phyloP scores from a whole-genome alignment of 2,113 vertebrate species.

The Calyptommatus sinebrachiatus region DNA sequence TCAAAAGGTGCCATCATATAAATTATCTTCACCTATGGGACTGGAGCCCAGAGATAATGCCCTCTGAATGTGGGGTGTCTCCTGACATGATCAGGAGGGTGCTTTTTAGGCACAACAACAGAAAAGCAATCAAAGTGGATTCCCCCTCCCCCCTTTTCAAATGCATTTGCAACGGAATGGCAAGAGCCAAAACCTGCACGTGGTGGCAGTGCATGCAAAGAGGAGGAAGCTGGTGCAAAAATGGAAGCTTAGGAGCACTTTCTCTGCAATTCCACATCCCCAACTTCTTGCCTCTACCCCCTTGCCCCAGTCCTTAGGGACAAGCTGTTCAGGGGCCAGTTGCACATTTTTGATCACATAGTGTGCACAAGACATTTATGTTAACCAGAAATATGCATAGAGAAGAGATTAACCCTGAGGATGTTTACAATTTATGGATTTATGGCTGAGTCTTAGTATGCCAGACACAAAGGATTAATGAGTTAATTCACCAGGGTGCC shows the following conservation, averaged over 20 bases:
- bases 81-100: background rate
- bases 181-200: background rate
- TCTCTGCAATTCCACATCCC: background rate
- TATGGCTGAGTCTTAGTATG: slow-evolving; percentile 25
- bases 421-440: slow-evolving; percentile 24
- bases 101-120: background rate
- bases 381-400: background rate
- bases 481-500: slow-evolving; percentile 27
- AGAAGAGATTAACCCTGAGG: slow-evolving; percentile 40
- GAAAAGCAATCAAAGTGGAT: background rate
- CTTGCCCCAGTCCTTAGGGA: fast-evolving
- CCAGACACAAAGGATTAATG: slow-evolving; percentile 31
- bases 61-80: background rate
- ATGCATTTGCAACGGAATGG: background rate
- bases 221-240: background rate
- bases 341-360: background rate
- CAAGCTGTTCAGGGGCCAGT: background rate
- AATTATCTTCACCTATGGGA: background rate
- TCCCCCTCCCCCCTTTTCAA: background rate
- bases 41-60: too few relatives aligned
- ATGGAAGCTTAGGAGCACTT: background rate
- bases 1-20: fast-evolving
- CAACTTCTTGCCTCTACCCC: too few relatives aligned
- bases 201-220: background rate
- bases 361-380: slow-evolving; percentile 8